These are phyloP conservation scores for Allygus modestus DNA, from an alignment of 2,888 invertebrate species.

Conservation along the genomic window DNA sequence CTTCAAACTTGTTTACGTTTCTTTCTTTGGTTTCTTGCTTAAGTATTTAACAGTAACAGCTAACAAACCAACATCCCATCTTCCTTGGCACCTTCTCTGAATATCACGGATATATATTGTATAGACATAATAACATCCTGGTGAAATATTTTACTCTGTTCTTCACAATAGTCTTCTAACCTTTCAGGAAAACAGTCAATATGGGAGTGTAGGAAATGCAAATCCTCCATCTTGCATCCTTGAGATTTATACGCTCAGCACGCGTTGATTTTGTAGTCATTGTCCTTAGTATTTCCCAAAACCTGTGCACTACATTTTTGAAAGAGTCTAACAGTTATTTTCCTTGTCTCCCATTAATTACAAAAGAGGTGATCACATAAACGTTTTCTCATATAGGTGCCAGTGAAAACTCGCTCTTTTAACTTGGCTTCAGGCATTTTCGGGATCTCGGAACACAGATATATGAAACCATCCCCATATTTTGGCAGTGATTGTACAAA, in stretches of 20 bases:
- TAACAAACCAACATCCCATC: conserved; percentile 11
- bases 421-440: conserved; percentile 63
- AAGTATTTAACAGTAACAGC: conserved; percentile 14
- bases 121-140: too few species aligned
- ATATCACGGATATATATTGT: too few species aligned
- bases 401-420: conserved; percentile 57
- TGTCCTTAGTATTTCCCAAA: conserved; percentile 64
- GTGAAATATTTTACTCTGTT: conserved; percentile 5
- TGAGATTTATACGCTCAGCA: conserved; percentile 58
- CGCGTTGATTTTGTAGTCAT: conserved; percentile 64
- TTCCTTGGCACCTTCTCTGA: conserved; percentile 45
- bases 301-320: conserved; percentile 61
- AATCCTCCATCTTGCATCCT: conserved; percentile 66
- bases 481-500: conserved; percentile 66
- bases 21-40: too few species aligned
- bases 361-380: conserved; percentile 60
- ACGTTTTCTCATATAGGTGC: conserved; percentile 62
- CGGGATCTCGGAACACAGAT: not conserved
- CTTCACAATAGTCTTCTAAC: conserved; percentile 22
- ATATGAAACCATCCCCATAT: conserved; percentile 12
- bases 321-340: conserved; percentile 64
- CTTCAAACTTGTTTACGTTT: too few species aligned
- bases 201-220: too few species aligned
- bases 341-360: conserved; percentile 59
- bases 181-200: too few species aligned